A percentile compares a stretch with the other conserved stretches of the same genome.
Evolutionary conservation across 1,140 invertebrate genomes (phyloP).

Genomic region (Drosophila azteca): DNA sequence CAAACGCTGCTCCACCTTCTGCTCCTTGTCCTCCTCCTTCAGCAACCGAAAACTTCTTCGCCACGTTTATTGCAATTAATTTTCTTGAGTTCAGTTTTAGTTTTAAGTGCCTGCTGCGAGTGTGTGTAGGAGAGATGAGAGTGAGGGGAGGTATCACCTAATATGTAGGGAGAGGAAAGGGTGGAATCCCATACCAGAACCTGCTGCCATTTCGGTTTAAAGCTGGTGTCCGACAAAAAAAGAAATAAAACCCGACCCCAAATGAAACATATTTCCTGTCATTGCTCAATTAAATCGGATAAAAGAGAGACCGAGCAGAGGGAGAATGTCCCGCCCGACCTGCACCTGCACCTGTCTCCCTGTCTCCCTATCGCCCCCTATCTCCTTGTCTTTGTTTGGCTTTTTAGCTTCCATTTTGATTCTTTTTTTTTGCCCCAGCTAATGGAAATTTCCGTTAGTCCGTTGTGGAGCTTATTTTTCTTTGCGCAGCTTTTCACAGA

Average conservation of each 20-base stretch:
- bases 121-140: constrained; percentile 11
- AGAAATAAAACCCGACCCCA: not conserved
- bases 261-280: constrained; percentile 51
- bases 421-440: constrained; percentile 37
- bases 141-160: constrained; percentile 5
- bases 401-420: constrained; percentile 46
- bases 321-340: constrained; percentile 11
- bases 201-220: no score
- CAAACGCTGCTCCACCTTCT: constrained; percentile 28
- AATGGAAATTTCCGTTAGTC: constrained; percentile 75
- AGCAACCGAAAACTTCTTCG: constrained; percentile 30
- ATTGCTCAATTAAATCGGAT: constrained; percentile 70
- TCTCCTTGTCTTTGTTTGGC: constrained; percentile 39
- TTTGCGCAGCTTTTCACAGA: constrained; percentile 72
- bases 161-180: constrained; percentile 11
- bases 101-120: constrained; percentile 65
- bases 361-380: not conserved
- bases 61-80: constrained; percentile 81
- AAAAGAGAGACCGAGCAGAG: not conserved
- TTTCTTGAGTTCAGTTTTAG: constrained; percentile 75
- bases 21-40: constrained; percentile 5
- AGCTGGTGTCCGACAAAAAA: not conserved
- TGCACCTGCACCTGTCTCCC: constrained; percentile 8
- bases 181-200: no score
- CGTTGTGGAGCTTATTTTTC: constrained; percentile 65